Conservation (phyloP, 1,140 invertebrate species). For the Pogonus chalceus region DNA sequence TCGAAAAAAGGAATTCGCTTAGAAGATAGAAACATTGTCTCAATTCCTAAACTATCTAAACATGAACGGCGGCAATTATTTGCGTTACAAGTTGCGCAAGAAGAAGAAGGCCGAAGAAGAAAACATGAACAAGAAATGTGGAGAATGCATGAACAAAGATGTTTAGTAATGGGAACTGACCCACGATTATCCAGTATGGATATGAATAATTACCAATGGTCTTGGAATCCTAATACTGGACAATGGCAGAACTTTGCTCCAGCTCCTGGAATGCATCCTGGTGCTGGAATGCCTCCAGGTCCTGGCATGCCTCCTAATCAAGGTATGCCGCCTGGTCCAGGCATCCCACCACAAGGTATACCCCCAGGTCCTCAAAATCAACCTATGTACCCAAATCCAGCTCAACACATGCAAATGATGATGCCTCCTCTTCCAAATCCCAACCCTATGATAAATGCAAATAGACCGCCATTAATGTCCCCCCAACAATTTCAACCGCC, state of each 20-base stretch:
- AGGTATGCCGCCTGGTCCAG: neutral
- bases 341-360: slow-evolving; percentile 10
- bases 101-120: slow-evolving; percentile 52
- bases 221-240: slow-evolving; percentile 47
- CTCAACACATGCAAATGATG: slow-evolving; percentile 6
- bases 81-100: slow-evolving; percentile 61
- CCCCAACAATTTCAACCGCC: slow-evolving; percentile 11
- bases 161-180: slow-evolving; percentile 48
- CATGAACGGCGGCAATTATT: slow-evolving; percentile 65
- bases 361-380: slow-evolving; percentile 21
- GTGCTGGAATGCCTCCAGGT: slow-evolving; percentile 12
- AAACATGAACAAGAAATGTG: slow-evolving; percentile 51
- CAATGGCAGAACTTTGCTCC: slow-evolving; percentile 52
- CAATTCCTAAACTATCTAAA: slow-evolving; percentile 48
- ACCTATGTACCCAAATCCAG: slow-evolving; percentile 4
- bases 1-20: slow-evolving; percentile 24
- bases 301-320: neutral
- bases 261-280: slow-evolving; percentile 30
- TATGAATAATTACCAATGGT: slow-evolving; percentile 44
- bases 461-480: slow-evolving; percentile 13
- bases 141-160: slow-evolving; percentile 51
- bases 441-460: too few relatives aligned
- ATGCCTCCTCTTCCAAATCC: neutral
- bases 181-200: slow-evolving; percentile 44
- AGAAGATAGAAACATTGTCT: slow-evolving; percentile 26